Conservation (phyloP, 1,140 invertebrate species). For the Saxidomus purpurata region DNA sequence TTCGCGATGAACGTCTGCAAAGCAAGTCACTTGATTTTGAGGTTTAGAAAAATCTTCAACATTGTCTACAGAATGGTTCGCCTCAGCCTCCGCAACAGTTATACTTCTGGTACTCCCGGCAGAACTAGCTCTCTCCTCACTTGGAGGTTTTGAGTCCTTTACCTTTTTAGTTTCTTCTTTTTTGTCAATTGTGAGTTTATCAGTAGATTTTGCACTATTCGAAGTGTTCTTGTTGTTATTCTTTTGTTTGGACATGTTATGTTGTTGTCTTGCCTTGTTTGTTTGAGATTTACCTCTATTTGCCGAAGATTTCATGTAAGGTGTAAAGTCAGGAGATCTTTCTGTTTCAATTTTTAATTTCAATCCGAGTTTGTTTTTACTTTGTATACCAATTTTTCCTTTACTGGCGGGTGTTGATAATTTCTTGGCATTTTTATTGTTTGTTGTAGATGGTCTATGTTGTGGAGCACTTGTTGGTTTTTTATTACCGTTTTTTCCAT, state of each 20-base stretch:
- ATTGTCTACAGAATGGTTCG: constrained; percentile 37
- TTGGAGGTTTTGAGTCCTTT: neutral
- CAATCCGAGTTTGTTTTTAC: constrained; percentile 39
- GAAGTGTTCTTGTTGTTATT: neutral
- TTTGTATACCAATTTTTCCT: neutral
- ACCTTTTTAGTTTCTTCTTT: neutral
- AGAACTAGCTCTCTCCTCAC: neutral
- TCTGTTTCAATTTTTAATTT: constrained; percentile 33
- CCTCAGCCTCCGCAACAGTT: constrained; percentile 18
- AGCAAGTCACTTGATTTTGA: constrained; percentile 78
- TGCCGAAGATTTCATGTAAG: neutral
- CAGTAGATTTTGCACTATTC: neutral
- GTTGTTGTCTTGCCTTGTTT: constrained; percentile 18
- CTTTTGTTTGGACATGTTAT: constrained; percentile 6
- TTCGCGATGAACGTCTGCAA: constrained; percentile 81
- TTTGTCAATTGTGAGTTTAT: neutral
- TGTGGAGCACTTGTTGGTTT: neutral
- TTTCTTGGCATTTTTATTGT: neutral
- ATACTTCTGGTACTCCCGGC: constrained; percentile 41
- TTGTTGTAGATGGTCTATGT: neutral
- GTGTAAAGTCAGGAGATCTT: neutral
- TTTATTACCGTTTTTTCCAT: neutral
- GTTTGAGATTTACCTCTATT: neutral
- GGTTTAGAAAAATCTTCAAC: neutral
- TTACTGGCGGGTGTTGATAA: constrained; percentile 12